Base-by-base conservation (phyloP, 2,888 invertebrate genomes). In the Stratiomys singularior region DNA sequence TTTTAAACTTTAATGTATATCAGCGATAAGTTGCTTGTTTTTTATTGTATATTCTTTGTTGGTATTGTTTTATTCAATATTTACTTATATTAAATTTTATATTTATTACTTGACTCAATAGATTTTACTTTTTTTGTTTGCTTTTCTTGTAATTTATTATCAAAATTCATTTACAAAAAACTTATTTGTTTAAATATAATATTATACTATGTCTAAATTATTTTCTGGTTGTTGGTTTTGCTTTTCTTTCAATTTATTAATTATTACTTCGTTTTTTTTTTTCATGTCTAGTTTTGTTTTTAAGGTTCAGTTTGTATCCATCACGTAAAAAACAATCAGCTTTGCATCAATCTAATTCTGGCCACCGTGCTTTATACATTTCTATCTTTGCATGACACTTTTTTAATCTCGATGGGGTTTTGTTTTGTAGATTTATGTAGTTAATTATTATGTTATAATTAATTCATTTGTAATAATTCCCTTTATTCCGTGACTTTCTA, bases 161-260 rank as follows among this genome's bases (percentile, higher is more conserved):
- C 74, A 74, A 74, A 74, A 74, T 74, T 72, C 56, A 72, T 72
- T 74, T 74, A 74, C 74, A 74, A 74, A 72, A 74, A 74, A 74
- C 74, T 74, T 74, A 74, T 58, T 58, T 60, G 58, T 60, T 74
- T 74, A 74, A 60, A 74, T 74, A 74, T 74, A 74, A 23, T 74
- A 44, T 58, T 58, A 58, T 37, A 30, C 37, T 74, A 74, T 60
- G 60, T 30, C 74, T 74, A 74, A 44, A 44, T 47, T 69, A 46
- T 37, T 47, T 69, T 69, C 69, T 69, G 69, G 69, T 69, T 67
- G 64, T n/a, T 64, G 9, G 1, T 66, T 21, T 66, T 52, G 30
- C 52, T 58, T 74, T 74, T 5, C 23, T 58, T 72, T 30, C 66
- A 66, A 66, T 37, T 30, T 30, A 56, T 44, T 67, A 9, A 44